Evolutionary conservation across 2,113 vertebrate species (phyloP), one percentile per base, ranked within the genome.

Genomic region (Macrotus californicus): DNA sequence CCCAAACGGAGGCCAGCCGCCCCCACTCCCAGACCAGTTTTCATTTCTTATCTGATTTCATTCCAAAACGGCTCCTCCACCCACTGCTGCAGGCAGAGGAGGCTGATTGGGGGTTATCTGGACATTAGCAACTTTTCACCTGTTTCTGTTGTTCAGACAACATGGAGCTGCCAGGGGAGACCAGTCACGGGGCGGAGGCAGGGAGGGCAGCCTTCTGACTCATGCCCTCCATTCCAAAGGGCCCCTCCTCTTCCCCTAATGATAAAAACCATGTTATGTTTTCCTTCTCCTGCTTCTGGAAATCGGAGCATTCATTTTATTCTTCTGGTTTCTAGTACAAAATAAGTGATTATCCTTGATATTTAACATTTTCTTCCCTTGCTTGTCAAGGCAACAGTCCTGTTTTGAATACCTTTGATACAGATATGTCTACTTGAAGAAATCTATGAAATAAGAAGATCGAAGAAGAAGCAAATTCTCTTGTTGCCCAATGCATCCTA

Each of bases 211-310:
- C 61, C 10, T n/a, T 70, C 84, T 56, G 69, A 59, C 69, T 46
- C 69, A 15, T 11, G 12, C 39, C 9, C 4, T 5, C 4, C 52
- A 0, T 31, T 7, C 73, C 52, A 15, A 21, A 69, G 24, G 16
- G 26, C 50, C 59, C 31, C 16, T 1, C 8, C 24, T 36, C 18
- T 39, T 18, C 54, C 31, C 11, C 39, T 0, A 41, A 39, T 0
- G 4, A 19, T 36, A n/a, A 14, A 22, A 11, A 64, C 6, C 6
- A 0, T 1, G 5, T 26, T 15, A 8, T 34, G 29, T 31, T 56
- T 66, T n/a, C n/a, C 5, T 19, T 73, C 43, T 36, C 59, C 9
- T 7, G 26, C 16, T 41, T 39, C 56, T 54, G 16, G 83, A 93
- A 88, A n/a, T 22, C 82, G 52, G 34, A 8, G 3, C 6, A 0